These are phyloP conservation scores for Pogonomyrmex barbatus DNA, from an alignment of 1,140 invertebrate species.

Conservation along the genomic window DNA sequence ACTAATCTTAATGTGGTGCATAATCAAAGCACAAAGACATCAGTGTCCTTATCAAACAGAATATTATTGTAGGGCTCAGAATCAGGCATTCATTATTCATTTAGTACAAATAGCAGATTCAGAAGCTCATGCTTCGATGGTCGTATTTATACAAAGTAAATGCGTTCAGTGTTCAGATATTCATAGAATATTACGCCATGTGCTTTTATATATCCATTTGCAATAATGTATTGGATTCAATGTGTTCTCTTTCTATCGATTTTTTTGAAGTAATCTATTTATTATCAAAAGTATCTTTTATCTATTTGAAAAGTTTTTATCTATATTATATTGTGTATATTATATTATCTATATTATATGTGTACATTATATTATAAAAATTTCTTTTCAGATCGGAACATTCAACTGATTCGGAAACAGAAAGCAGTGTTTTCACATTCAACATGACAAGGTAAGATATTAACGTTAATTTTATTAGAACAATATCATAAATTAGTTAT, in stretches of 20 bases:
- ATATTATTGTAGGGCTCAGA: constrained; percentile 80
- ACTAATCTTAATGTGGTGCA: constrained; percentile 70
- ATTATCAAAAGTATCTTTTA: constrained; percentile 4
- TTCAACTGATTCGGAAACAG: neutral
- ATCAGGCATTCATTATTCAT: constrained; percentile 77
- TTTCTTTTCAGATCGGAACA: constrained; percentile 24
- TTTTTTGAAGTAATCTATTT: neutral
- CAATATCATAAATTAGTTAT: neutral
- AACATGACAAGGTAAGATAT: constrained; percentile 48
- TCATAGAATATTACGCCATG: constrained; percentile 50
- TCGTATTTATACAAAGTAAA: constrained; percentile 80
- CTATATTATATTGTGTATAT: neutral
- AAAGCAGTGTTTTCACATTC: neutral
- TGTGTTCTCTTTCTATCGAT: neutral
- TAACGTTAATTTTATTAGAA: neutral
- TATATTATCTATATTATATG: neutral
- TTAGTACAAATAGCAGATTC: constrained; percentile 22
- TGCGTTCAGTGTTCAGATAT: constrained; percentile 26
- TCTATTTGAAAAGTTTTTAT: neutral
- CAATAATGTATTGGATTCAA: neutral
- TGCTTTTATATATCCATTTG: constrained; percentile 30
- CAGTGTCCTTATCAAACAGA: constrained; percentile 81
- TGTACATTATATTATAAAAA: neutral
- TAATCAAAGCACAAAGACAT: constrained; percentile 75
- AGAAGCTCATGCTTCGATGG: constrained; percentile 62